Evolutionary conservation across 2,113 vertebrate genomes (phyloP).

Genomic region (Heterocephalus glaber): DNA sequence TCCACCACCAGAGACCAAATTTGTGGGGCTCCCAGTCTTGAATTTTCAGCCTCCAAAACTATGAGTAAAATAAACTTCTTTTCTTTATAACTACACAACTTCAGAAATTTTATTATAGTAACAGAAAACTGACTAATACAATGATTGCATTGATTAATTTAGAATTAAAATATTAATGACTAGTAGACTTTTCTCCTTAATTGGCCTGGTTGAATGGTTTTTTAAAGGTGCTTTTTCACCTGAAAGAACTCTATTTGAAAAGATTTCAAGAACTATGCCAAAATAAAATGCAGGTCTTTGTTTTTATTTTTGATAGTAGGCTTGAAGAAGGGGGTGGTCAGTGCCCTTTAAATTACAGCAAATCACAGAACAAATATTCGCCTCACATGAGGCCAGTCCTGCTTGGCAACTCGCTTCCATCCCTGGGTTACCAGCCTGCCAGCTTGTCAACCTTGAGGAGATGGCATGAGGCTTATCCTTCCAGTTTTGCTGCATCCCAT

Average conservation of each 20-base stretch:
- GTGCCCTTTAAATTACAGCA: conserved; percentile 55
- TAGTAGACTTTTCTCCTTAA: neutral
- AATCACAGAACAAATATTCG: conserved; percentile 37
- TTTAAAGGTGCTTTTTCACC: conserved; percentile 23
- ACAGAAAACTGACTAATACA: neutral
- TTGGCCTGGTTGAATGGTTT: neutral
- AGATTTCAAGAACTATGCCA: neutral
- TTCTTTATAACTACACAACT: neutral
- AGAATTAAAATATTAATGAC: conserved; percentile 1
- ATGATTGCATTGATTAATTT: neutral
- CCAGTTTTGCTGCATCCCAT: conserved; percentile 3
- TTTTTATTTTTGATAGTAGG: neutral
- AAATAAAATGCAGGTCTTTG: conserved; percentile 12
- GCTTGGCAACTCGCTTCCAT: neutral
- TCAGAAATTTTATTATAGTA: neutral
- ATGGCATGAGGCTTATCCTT: conserved; percentile 12
- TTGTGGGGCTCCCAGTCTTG: neutral
- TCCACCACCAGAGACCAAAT: neutral
- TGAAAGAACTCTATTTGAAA: neutral
- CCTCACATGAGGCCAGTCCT: conserved; percentile 33
- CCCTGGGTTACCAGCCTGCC: conserved; percentile 22
- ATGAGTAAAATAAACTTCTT: neutral
- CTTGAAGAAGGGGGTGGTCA: neutral
- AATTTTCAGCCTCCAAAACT: neutral
- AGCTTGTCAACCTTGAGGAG: conserved; percentile 69